Conservation (phyloP, 2,888 invertebrate species). For the Rhorus exstirpatorius region DNA sequence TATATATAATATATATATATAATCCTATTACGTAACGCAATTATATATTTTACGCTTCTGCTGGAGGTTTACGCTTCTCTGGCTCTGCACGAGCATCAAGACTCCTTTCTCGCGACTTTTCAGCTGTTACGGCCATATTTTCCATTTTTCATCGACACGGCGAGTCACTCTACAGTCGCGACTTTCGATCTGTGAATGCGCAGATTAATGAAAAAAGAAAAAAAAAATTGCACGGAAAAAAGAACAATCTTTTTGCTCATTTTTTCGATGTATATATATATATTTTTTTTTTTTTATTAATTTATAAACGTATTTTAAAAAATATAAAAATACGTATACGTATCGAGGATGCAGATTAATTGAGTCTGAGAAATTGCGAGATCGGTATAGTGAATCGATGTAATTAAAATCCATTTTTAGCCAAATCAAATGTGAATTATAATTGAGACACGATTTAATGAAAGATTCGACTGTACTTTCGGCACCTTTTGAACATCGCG, state of each 20-base stretch:
- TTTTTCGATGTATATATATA: background rate
- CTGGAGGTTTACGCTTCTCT: slow-evolving; percentile 1
- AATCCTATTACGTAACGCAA: slow-evolving; percentile 63
- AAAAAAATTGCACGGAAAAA: background rate
- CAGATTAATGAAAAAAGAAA: too few species aligned
- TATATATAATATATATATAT: background rate
- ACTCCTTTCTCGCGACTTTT: slow-evolving; percentile 41
- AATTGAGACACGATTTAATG: background rate
- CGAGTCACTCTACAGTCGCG: slow-evolving; percentile 21
- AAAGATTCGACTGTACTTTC: slow-evolving; percentile 6
- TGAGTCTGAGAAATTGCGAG: too few species aligned
- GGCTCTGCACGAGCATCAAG: slow-evolving; percentile 25
- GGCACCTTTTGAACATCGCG: background rate
- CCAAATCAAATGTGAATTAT: background rate
- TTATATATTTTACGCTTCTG: slow-evolving; percentile 60
- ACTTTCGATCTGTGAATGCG: background rate
- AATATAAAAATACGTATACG: too few species aligned
- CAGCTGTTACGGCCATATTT: slow-evolving; percentile 23
- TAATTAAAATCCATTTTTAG: too few species aligned
- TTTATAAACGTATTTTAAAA: too few species aligned
- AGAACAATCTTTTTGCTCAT: background rate
- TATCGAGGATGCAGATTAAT: too few species aligned
- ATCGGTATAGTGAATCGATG: too few species aligned
- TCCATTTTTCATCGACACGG: slow-evolving; percentile 25
- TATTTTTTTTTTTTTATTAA: too few species aligned